Conservation (phyloP, 2,888 invertebrate species). For the Meteorus cinctellus region DNA sequence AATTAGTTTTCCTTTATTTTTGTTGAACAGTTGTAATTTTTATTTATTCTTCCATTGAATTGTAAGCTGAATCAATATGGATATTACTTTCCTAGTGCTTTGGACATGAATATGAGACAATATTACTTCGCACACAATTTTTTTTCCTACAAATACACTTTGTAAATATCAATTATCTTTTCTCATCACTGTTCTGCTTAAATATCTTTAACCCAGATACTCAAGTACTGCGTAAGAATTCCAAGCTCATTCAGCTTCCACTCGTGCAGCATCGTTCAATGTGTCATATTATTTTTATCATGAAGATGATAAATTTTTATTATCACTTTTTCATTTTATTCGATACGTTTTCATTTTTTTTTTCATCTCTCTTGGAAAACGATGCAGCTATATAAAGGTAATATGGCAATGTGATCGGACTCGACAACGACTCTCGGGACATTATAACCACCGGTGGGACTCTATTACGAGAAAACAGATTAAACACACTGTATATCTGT, state of each 20-base stretch:
- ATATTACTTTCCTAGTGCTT: no score
- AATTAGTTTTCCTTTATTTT: no score
- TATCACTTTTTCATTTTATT: background rate
- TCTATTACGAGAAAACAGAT: conserved; percentile 37
- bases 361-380: background rate
- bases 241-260: background rate
- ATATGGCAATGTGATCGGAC: conserved; percentile 29
- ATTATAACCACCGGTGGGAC: conserved; percentile 37
- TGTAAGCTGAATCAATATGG: no score
- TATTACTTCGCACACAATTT: no score
- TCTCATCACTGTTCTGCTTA: no score
- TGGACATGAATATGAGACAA: no score
- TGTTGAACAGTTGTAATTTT: no score
- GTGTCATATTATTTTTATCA: conserved; percentile 22
- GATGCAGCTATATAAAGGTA: conserved; percentile 20
- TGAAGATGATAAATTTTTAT: background rate
- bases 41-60: no score
- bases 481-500: background rate
- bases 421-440: conserved; percentile 27
- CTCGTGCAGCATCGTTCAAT: conserved; percentile 26
- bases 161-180: no score
- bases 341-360: background rate
- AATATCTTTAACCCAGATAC: no score
- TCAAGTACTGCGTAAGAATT: no score
- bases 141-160: no score